Percentiles rank a stretch among this genome's conserved stretches.
Evolutionary conservation across 1,140 invertebrate species (phyloP).

Genomic region (Aphelenchoides besseyi): DNA sequence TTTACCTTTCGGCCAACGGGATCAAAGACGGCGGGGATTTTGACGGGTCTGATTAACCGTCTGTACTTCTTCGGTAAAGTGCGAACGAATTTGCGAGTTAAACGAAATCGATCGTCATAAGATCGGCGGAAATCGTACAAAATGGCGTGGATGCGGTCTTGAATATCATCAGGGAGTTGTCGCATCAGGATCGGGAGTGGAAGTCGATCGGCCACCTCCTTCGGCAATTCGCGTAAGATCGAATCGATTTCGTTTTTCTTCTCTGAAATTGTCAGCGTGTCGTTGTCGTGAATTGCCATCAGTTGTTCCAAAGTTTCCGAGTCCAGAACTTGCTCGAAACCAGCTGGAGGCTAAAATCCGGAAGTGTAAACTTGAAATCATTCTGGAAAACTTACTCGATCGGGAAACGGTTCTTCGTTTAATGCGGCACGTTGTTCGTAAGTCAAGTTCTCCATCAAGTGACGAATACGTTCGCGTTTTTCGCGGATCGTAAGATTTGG

Average conservation of each 20-base stretch:
- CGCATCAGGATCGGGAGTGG: not conserved
- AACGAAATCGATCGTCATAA: not conserved
- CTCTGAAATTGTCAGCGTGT: not conserved
- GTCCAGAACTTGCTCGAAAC: conserved; percentile 14
- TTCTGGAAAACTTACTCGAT: not conserved
- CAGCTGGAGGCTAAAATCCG: conserved; percentile 13
- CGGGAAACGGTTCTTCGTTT: not conserved
- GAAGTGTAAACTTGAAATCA: not conserved
- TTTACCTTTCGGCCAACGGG: too few species aligned
- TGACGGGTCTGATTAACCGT: not conserved
- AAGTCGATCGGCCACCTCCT: conserved; percentile 4
- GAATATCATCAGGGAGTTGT: conserved; percentile 10
- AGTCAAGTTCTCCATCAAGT: conserved; percentile 17
- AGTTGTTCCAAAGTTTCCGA: conserved; percentile 13
- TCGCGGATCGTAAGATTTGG: not conserved
- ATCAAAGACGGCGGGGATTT: not conserved
- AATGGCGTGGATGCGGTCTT: not conserved
- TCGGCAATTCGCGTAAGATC: conserved; percentile 6
- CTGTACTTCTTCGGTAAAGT: conserved; percentile 18
- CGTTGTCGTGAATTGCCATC: conserved; percentile 15
- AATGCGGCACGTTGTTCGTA: not conserved
- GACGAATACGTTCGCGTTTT: conserved; percentile 17
- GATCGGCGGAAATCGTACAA: not conserved
- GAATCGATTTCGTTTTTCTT: conserved; percentile 16
- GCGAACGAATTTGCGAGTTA: conserved; percentile 5